Base-by-base conservation (phyloP, 2,888 invertebrate species). In the Amblyteles armatorius region DNA sequence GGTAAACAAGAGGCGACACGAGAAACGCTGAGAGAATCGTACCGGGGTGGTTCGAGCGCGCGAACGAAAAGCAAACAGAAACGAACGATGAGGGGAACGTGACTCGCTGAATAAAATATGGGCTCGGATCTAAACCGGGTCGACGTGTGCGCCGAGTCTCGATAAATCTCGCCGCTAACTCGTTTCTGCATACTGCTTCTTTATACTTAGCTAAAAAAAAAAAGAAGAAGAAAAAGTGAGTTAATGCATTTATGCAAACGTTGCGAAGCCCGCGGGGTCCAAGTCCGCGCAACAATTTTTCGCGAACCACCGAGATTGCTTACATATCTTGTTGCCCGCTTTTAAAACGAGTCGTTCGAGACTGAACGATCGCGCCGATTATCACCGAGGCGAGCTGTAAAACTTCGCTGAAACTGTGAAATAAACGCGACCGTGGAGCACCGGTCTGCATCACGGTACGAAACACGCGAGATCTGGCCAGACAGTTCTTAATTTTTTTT, bases 31-130 rank as follows among this genome's bases (percentile, higher is more conserved):
- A 69, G 50, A 68, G n/a, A 63, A 6, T 40, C 19, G 50, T 13
- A 60, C 26, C 40, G 26, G 48, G 29, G 44, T 22, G 74, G 65
- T 67, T 57, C 48, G 55, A 50, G 71, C 40, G 68, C 36, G 77
- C 71, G 50, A 82, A 79, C 26, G 67, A 69, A 85, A 74, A 72
- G 82, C 77, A 77, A 82, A 82, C 71, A 79, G n/a, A 52, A 68
- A 68, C 44, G 63, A 68, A 60, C 69, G 77, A 71, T 72, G 67
- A 60, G 79, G 77, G 29, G 60, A 77, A 84, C 82, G 84, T 78
- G 82, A 82, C 68, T 82, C 72, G 86, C 79, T 86, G 86, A 86
- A 86, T 86, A 82, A 86, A 84, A 86, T 86, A 86, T 86, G 67
- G 68, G 57, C 69, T 69, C 76, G 60, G 82, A 84, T 82, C 63